Conservation (phyloP, 2,888 invertebrate species). For the Cerastis leucographa region DNA sequence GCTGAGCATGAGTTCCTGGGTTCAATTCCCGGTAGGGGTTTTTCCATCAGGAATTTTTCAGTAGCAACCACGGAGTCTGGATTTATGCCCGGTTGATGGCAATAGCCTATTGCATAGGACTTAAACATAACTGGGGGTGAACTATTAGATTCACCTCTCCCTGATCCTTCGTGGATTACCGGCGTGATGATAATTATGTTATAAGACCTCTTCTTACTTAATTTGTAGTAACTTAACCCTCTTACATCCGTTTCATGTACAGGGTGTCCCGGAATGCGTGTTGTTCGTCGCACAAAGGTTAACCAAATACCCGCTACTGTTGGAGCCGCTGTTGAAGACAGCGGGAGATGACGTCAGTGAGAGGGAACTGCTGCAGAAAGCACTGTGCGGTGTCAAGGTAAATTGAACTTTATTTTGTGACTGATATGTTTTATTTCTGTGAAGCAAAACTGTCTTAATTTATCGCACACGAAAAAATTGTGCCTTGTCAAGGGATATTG, state of each 20-base stretch:
- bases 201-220: too few species aligned
- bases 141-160: too few species aligned
- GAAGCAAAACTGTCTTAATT: neutral
- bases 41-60: too few species aligned
- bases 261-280: conserved; percentile 98
- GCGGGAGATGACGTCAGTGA: conserved; percentile 95
- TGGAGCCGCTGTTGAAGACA: conserved; percentile 97
- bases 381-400: conserved; percentile 95
- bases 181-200: too few species aligned
- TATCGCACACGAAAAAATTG: neutral
- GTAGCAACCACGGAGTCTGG: too few species aligned
- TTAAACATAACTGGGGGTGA: too few species aligned
- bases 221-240: too few species aligned
- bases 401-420: neutral
- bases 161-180: too few species aligned
- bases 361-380: conserved; percentile 94
- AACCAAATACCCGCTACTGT: conserved; percentile 97
- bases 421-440: neutral
- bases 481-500: neutral
- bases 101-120: too few species aligned
- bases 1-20: too few species aligned
- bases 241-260: conserved; percentile 27
- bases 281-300: conserved; percentile 98
- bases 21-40: too few species aligned
- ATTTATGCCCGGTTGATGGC: too few species aligned